Evolutionary conservation across 2,113 vertebrate species (phyloP), one percentile per base, ranked within the genome.

Genomic region (Smithornis capensis): DNA sequence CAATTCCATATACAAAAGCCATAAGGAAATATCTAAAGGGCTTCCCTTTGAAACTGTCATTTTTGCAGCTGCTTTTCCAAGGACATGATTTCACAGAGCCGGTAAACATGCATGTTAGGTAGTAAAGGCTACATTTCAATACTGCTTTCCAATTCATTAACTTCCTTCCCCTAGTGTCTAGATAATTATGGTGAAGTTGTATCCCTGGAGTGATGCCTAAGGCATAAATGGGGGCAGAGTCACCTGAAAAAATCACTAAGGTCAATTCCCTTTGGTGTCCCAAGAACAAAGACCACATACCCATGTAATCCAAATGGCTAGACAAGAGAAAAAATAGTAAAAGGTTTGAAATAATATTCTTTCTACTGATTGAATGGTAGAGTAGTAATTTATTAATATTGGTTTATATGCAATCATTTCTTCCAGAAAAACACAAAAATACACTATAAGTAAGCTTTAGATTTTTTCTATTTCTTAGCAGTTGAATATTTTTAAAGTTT

Each of bases 131-230:
- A 50, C 15, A 78, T 92, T 97, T 96, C 87, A 85, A 92, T 88
- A 56, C 18, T 79, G 47, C 45, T 94, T 92, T 94, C 89, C 79
- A 97, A 68, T 70, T 95, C 82, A 97, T 96, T 96, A 96, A 87
- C 76, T 92, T 77, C 55, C 14, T 27, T 95, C 92, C 84, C 89
- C 87, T 57, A 45, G 63, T 35, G 91, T 87, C 50, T 79, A 91
- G 65, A 90, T 91, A 96, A 96, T 95, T 96, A 84, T 60, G 71
- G 94, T 67, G 73, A 80, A 60, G 75, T 70, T 91, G 71, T 71
- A 69, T 91, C 92, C 83, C 77, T 94, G 75, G 71, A 95, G 65
- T 76, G 31, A n/a, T 77, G 29, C 81, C 68, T 70, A 83, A 93
- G 52, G 70, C 57, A 92, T 69, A 82, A 95, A 84, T 77, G 88